Percentiles rank a stretch among this genome's conserved stretches.
Evolutionary conservation across 2,888 invertebrate genomes (phyloP).

Genomic region (Cantharis nigra): DNA sequence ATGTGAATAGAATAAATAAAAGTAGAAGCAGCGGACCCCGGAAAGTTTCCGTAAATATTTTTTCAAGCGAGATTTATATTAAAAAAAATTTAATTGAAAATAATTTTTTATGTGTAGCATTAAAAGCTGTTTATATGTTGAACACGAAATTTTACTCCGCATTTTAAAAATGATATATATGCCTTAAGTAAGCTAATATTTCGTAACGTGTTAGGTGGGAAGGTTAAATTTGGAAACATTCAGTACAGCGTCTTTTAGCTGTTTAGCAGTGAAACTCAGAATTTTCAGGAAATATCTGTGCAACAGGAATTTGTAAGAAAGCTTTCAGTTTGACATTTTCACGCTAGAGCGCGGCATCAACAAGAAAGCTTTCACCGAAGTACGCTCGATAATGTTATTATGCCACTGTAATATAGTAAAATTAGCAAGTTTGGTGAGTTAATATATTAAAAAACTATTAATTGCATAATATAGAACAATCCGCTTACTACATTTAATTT

Average conservation of each 20-base stretch:
- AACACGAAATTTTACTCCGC: constrained; percentile 7
- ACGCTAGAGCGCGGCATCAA: constrained; percentile 6
- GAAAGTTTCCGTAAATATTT: constrained; percentile 1
- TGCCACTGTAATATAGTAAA: neutral
- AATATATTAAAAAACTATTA: neutral
- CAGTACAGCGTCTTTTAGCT: constrained; percentile 9
- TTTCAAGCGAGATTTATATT: neutral
- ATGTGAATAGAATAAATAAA: constrained; percentile 6
- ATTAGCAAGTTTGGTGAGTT: neutral
- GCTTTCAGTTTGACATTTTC: neutral
- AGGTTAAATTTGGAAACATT: neutral
- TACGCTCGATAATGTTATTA: neutral
- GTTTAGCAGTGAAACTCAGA: neutral
- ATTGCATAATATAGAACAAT: neutral
- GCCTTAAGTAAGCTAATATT: neutral
- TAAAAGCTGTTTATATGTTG: neutral
- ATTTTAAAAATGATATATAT: neutral
- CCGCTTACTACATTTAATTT: neutral
- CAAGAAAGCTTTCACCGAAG: neutral
- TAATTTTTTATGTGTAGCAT: neutral
- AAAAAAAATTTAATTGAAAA: constrained; percentile 5
- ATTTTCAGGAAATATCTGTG: neutral
- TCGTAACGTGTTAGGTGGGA: neutral
- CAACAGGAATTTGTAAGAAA: neutral
- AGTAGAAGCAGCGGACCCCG: neutral